Evolutionary conservation across 2,888 invertebrate genomes (phyloP).

Genomic region (Thymelicus acteon): DNA sequence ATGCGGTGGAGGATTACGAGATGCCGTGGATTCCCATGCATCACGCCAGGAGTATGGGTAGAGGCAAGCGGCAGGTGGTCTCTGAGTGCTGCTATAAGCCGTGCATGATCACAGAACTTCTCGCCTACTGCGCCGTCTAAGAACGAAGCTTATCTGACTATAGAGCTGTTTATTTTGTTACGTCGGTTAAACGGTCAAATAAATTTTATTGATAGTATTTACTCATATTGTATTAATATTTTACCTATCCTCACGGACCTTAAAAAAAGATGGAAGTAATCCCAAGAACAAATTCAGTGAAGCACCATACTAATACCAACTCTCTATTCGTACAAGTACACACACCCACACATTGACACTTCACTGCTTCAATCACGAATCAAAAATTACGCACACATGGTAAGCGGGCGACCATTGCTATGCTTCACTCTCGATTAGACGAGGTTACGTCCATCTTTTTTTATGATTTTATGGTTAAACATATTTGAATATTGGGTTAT

Average conservation of each 20-base stretch:
- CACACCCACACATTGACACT: too few relatives aligned
- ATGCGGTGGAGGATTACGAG: constrained; percentile 6
- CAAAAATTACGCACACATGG: too few relatives aligned
- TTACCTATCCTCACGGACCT: not conserved
- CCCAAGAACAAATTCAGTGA: too few relatives aligned
- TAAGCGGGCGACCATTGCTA: too few relatives aligned
- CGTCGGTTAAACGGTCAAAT: not conserved
- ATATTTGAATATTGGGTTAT: too few relatives aligned
- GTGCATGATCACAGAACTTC: constrained; percentile 50
- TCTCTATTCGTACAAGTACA: too few relatives aligned
- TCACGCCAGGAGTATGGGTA: constrained; percentile 45
- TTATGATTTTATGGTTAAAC: too few relatives aligned
- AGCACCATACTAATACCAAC: too few relatives aligned
- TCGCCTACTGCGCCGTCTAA: constrained; percentile 48
- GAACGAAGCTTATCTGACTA: not conserved
- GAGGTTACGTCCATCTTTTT: too few relatives aligned
- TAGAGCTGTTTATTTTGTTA: constrained; percentile 6
- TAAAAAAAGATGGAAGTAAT: too few relatives aligned
- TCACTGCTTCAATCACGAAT: too few relatives aligned
- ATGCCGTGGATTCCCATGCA: constrained; percentile 49
- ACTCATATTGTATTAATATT: not conserved
- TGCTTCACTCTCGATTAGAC: too few relatives aligned
- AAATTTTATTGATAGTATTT: not conserved
- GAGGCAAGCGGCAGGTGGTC: constrained; percentile 53
- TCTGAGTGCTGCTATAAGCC: constrained; percentile 57